These are phyloP conservation scores for Miniopterus natalensis DNA, from an alignment of 2,113 vertebrate genomes.

Conservation along the genomic window DNA sequence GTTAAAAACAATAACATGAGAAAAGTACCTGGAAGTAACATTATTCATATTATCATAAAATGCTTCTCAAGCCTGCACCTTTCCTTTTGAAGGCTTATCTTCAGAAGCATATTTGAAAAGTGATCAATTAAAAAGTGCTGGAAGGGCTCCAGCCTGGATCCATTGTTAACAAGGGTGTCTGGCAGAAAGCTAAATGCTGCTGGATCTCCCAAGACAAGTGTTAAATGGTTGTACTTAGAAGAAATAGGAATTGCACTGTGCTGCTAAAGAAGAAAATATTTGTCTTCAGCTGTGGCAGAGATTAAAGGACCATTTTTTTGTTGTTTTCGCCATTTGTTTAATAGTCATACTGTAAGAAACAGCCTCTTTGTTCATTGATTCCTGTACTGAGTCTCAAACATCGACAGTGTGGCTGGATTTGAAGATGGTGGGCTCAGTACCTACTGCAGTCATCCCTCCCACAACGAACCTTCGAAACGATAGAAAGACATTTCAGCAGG, in stretches of 20 bases:
- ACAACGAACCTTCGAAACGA: background rate
- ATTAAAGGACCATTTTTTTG: conserved; percentile 55
- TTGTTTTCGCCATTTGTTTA: conserved; percentile 29
- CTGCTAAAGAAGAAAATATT: conserved; percentile 56
- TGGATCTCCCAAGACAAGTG: conserved; percentile 39
- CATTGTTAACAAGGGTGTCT: conserved; percentile 36
- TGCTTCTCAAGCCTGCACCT: background rate
- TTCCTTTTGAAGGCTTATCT: conserved; percentile 65
- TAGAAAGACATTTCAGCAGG: background rate
- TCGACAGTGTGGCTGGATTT: background rate
- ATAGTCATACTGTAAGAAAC: background rate
- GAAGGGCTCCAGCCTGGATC: conserved; percentile 36
- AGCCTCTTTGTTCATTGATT: conserved; percentile 2
- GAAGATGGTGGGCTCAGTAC: background rate
- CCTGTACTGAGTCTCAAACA: background rate
- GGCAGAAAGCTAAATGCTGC: conserved; percentile 28
- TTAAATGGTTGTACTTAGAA: conserved; percentile 8
- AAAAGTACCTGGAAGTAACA: conserved; percentile 51
- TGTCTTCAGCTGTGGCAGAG: background rate
- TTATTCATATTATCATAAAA: conserved; percentile 25
- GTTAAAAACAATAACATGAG: conserved; percentile 38
- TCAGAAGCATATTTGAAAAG: conserved; percentile 57
- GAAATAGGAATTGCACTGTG: conserved; percentile 1
- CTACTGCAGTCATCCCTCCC: background rate
- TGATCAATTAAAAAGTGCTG: conserved; percentile 51